Evolutionary conservation across 2,888 invertebrate genomes (phyloP).

Genomic region (Octodonta nipae): DNA sequence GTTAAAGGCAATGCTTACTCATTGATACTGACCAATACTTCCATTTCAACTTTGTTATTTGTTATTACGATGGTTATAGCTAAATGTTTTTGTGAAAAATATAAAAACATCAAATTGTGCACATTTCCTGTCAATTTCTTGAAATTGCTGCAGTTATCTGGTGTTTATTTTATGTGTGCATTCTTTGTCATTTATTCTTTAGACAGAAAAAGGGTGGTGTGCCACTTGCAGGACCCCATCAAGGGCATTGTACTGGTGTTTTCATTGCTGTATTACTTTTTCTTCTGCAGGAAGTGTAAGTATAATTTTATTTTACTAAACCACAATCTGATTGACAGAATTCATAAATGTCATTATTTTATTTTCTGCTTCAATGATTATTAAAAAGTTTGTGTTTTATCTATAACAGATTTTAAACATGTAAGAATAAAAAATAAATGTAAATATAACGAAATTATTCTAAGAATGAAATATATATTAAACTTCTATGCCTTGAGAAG

Average conservation of each 20-base stretch:
- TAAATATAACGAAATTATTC: too few species aligned
- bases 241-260: constrained; percentile 45
- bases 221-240: constrained; percentile 48
- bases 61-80: constrained; percentile 21
- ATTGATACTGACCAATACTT: constrained; percentile 26
- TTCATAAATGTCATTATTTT: too few species aligned
- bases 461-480: too few species aligned
- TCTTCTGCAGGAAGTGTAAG: constrained; percentile 46
- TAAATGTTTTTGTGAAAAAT: constrained; percentile 23
- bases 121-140: constrained; percentile 33
- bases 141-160: constrained; percentile 34
- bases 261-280: constrained; percentile 45
- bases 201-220: constrained; percentile 42
- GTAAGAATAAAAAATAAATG: too few species aligned
- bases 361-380: too few species aligned
- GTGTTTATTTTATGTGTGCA: constrained; percentile 36
- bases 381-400: too few species aligned
- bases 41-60: constrained; percentile 23
- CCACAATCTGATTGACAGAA: too few species aligned
- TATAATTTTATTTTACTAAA: constrained; percentile 8
- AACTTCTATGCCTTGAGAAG: too few species aligned
- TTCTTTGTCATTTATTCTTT: constrained; percentile 39
- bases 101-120: constrained; percentile 21
- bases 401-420: too few species aligned
- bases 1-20: constrained; percentile 28